phyloP scores from a whole-genome alignment of 2,888 invertebrate genomes.

The Mantis religiosa region DNA sequence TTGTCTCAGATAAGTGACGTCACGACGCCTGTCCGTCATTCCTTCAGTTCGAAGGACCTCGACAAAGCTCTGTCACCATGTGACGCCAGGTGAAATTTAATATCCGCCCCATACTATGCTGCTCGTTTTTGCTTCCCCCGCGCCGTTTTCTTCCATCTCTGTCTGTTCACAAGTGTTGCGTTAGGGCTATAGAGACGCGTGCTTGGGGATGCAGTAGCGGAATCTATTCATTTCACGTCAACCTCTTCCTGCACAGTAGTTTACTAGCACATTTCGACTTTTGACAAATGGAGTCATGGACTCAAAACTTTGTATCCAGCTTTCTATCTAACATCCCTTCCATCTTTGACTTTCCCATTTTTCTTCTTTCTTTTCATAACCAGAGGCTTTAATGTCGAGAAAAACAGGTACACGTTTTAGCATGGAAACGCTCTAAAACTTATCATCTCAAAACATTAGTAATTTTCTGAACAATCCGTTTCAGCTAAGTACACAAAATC shows the following conservation, averaged over 20 bases:
- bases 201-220: not conserved
- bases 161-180: not conserved
- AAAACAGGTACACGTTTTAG: not conserved
- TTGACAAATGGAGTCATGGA: constrained; percentile 33
- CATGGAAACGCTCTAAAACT: no score
- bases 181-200: not conserved
- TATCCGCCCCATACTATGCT: constrained; percentile 38
- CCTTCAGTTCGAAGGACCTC: not conserved
- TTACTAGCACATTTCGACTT: constrained; percentile 16
- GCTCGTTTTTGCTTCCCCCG: constrained; percentile 28
- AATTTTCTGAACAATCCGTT: no score
- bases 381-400: not conserved
- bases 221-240: constrained; percentile 28
- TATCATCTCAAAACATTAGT: no score
- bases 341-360: not conserved
- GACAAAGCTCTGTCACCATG: constrained; percentile 27
- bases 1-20: not conserved
- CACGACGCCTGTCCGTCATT: not conserved
- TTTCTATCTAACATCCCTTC: not conserved
- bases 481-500: no score
- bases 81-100: constrained; percentile 51
- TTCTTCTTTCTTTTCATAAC: not conserved
- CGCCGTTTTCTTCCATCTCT: not conserved
- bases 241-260: constrained; percentile 14
- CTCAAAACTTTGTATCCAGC: not conserved